Evolutionary conservation across 2,113 vertebrate genomes (phyloP), one percentile per base, ranked within the genome.

Genomic region (Pristiophorus japonicus): DNA sequence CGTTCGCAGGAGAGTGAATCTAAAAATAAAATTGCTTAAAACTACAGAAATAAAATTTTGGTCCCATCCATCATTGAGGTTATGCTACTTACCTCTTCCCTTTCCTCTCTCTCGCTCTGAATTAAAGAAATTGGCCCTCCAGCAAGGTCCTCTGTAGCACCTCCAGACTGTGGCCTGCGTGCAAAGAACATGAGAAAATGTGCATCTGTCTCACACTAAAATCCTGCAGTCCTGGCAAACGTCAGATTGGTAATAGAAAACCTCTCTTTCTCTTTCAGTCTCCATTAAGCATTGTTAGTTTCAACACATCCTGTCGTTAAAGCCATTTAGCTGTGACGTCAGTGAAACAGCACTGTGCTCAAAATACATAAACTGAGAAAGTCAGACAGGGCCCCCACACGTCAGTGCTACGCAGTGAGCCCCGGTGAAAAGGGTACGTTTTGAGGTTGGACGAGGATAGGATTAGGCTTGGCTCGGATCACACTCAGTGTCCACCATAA

Each of bases 1-100:
- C 11, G 51, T 90, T 62, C 51, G 51, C 62, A 59, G 30, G 27
- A 34, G 30, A 62, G 11, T 4, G 1, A 34, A 59, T 90, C 87
- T 90, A 90, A 59, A 90, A 59, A 34, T 90, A 55, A 90, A 90
- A 59, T 90, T n/a, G 87, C 51, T 59, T 90, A 90, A 90, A 59
- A 59, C 87, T 16, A 59, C 27, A 55, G 51, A 88, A 88, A 59
- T 34, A 90, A 10, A 3, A 59, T 90, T 90, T 34, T 51, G 51
- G 51, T 34, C 30, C 27, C 51, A 90, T 90, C 51, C 87, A 90
- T 34, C 87, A 90, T 16, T 90, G 12, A 90, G 87, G 4, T 59
- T 62, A n/a, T 62, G 22, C 45, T 51, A 12, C 45, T 88, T 88
- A 88, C 85, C 85, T 51, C 42, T 3, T 87, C 45, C 10, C 45